Conservation (phyloP, 2,888 invertebrate genomes). For the Tetragnatha montana region DNA sequence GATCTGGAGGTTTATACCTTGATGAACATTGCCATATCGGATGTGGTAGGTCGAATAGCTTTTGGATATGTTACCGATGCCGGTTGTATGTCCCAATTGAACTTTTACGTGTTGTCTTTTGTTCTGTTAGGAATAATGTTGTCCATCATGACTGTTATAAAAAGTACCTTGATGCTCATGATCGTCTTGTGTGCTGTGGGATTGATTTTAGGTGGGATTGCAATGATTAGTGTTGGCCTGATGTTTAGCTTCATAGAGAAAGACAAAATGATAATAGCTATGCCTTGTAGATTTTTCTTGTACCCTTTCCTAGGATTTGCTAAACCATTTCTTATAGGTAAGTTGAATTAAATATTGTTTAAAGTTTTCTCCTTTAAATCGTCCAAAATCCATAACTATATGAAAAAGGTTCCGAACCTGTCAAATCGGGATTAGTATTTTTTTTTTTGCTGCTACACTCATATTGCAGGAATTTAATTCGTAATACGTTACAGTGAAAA, state of each 20-base stretch:
- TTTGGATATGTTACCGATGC: constrained; percentile 24
- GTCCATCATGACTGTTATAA: not conserved
- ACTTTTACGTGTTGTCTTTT: constrained; percentile 3
- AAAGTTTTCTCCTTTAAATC: no score
- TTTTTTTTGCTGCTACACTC: no score
- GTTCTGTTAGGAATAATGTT: not conserved
- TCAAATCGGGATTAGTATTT: no score
- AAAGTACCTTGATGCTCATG: not conserved
- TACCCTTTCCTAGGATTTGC: not conserved
- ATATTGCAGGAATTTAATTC: no score
- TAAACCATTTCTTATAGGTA: not conserved
- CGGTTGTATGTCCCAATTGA: not conserved
- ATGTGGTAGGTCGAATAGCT: not conserved
- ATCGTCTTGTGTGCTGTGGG: not conserved
- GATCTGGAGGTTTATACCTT: not conserved
- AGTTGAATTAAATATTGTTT: not conserved
- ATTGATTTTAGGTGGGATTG: not conserved
- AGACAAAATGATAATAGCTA: not conserved
- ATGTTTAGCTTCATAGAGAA: not conserved
- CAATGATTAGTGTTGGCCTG: not conserved
- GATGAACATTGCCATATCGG: constrained; percentile 1
- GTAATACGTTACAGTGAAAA: no score
- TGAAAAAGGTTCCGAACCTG: no score
- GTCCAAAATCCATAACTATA: no score
- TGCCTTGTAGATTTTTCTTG: not conserved